Evolutionary conservation across 2,113 vertebrate genomes (phyloP).

Genomic region (Smithornis capensis): DNA sequence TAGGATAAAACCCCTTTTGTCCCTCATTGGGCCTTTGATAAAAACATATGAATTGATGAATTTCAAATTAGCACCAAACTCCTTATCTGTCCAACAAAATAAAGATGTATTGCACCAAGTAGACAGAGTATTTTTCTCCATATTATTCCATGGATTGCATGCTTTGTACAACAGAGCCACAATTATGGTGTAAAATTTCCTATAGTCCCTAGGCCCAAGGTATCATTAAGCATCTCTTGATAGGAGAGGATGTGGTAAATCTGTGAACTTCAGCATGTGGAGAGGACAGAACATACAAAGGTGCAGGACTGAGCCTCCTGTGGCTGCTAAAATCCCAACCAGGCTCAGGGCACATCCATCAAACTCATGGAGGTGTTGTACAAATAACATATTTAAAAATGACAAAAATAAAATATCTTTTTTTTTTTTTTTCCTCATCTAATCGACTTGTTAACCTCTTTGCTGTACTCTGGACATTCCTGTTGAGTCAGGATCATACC

Average conservation of each 20-base stretch:
- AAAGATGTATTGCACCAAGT: neutral
- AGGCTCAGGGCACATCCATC: neutral
- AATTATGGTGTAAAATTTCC: neutral
- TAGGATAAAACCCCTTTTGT: neutral
- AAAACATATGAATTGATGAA: neutral
- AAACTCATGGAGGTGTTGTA: neutral
- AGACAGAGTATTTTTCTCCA: rapidly evolving
- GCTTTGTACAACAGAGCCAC: neutral
- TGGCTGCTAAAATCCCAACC: neutral
- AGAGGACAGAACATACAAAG: neutral
- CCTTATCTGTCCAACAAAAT: neutral
- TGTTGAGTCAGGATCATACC: neutral
- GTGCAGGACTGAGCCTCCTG: rapidly evolving
- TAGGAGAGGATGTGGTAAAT: neutral
- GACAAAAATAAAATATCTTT: neutral
- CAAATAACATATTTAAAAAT: neutral
- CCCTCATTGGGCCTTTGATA: neutral
- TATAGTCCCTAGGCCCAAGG: neutral
- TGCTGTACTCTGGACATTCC: neutral
- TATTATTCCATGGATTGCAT: neutral
- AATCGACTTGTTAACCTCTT: neutral
- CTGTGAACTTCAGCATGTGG: neutral
- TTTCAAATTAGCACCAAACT: neutral
- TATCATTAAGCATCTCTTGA: neutral
- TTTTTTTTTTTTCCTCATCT: neutral